These are phyloP conservation scores for Drosophila hawaiiensis DNA, from an alignment of 2,888 invertebrate genomes.

Conservation along the genomic window DNA sequence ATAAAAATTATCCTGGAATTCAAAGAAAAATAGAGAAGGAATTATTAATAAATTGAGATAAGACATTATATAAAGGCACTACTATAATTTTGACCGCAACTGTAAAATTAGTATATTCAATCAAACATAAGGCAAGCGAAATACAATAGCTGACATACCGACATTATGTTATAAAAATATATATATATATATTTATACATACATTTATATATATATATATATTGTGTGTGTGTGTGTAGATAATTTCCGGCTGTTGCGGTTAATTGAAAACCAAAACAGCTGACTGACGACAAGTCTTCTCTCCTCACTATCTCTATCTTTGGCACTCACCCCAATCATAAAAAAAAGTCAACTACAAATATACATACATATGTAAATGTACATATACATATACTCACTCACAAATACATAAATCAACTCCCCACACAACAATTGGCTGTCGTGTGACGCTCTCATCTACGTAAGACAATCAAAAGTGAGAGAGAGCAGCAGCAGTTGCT, in stretches of 20 bases:
- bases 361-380: conserved; percentile 21
- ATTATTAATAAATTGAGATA: not conserved
- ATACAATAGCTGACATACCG: conserved; percentile 17
- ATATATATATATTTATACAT: not conserved
- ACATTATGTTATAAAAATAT: conserved; percentile 1
- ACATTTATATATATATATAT: not conserved
- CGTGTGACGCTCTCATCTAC: conserved; percentile 2
- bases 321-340: conserved; percentile 31
- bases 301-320: conserved; percentile 15
- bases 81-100: not conserved
- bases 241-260: conserved; percentile 65
- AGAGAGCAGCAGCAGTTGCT: conserved; percentile 33
- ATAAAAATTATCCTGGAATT: not conserved
- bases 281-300: conserved; percentile 51
- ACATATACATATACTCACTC: conserved; percentile 27
- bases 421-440: conserved; percentile 2
- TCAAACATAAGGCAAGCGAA: conserved; percentile 16
- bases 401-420: conserved; percentile 19
- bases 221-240: conserved; percentile 1
- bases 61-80: not conserved
- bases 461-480: conserved; percentile 22
- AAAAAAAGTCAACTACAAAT: conserved; percentile 64
- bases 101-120: not conserved
- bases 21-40: not conserved
- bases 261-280: conserved; percentile 71